A percentile compares a stretch with the other conserved stretches of the same genome.
Conservation (phyloP, 2,888 invertebrate species). For the Uropetala carovei region DNA sequence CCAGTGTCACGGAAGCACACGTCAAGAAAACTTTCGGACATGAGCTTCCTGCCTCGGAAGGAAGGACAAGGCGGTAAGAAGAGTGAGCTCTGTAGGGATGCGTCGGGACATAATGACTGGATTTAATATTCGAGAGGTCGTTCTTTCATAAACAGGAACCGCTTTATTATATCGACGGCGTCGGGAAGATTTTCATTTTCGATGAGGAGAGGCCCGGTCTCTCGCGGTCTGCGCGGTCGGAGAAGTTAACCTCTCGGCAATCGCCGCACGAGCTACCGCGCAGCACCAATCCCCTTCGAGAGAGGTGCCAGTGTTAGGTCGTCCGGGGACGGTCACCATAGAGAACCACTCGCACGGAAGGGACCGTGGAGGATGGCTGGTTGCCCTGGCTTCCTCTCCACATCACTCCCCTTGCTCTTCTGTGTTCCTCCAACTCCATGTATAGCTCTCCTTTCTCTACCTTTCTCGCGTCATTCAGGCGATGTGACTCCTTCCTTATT, state of each 20-base stretch:
- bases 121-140: too few relatives aligned
- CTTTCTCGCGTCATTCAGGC: background rate
- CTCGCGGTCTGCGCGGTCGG: too few relatives aligned
- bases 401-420: background rate
- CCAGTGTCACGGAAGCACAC: constrained; percentile 33
- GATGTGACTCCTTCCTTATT: background rate
- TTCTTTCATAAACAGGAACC: too few relatives aligned
- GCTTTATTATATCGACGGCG: too few relatives aligned
- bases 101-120: background rate
- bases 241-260: too few relatives aligned
- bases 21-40: constrained; percentile 41
- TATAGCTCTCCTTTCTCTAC: background rate
- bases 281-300: constrained; percentile 11
- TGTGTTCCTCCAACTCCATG: background rate
- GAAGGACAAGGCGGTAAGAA: background rate
- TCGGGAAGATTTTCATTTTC: too few relatives aligned
- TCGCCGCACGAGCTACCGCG: background rate
- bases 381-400: constrained; percentile 25
- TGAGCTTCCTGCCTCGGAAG: constrained; percentile 21
- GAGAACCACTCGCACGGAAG: constrained; percentile 47
- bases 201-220: too few relatives aligned
- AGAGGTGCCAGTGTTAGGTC: background rate
- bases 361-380: constrained; percentile 41
- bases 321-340: constrained; percentile 52
- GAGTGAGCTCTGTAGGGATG: background rate